Evolutionary conservation across 2,797 vertebrate genomes (phyloP).

Genomic region (Melanotaenia parkinsoni): DNA sequence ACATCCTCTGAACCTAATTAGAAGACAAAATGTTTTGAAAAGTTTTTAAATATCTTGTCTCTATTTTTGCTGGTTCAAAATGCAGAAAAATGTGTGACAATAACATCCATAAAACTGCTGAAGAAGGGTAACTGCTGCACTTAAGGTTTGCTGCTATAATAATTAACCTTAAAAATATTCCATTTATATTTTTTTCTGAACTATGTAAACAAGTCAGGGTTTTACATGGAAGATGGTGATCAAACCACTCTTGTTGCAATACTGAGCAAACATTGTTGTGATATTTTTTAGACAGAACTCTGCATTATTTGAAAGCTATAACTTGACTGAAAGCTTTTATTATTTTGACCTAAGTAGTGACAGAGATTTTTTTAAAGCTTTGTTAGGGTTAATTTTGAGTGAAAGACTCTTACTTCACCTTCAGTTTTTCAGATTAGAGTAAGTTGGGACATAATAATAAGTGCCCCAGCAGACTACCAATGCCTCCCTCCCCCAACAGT

Average conservation of each 20-base stretch:
- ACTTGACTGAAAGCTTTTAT: neutral
- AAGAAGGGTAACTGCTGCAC: neutral
- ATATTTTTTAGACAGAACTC: neutral
- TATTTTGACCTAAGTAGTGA: conserved; percentile 25
- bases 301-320: neutral
- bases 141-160: neutral
- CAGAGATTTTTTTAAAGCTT: conserved; percentile 34
- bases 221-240: neutral
- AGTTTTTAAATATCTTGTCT: too few species aligned
- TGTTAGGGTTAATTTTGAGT: conserved; percentile 55
- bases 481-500: conserved; percentile 1
- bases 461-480: conserved; percentile 19
- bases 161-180: neutral
- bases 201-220: neutral
- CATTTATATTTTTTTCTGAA: neutral
- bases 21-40: too few species aligned
- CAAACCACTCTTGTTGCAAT: neutral
- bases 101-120: conserved; percentile 1
- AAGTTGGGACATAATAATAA: conserved; percentile 56
- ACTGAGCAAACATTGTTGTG: neutral
- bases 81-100: conserved; percentile 44
- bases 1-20: too few species aligned
- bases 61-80: too few species aligned
- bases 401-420: conserved; percentile 45
- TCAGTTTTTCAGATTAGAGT: conserved; percentile 59